Evolutionary conservation across 2,113 vertebrate species (phyloP).

Genomic region (Melanotaenia duboulayi): DNA sequence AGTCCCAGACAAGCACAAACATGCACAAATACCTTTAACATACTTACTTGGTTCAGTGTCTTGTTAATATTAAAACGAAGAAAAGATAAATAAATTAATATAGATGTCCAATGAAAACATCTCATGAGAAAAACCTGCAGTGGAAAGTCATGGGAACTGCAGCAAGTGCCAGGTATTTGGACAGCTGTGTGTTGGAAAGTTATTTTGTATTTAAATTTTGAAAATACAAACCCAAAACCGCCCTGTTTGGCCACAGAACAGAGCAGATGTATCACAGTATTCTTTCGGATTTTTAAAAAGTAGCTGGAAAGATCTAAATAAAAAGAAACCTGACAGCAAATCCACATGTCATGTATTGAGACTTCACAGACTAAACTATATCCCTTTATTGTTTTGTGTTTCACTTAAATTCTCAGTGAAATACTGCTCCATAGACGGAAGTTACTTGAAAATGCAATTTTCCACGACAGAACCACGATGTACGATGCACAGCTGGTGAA

Average conservation of each 20-base stretch:
- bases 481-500: too few relatives aligned
- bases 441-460: neutral
- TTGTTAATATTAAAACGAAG: too few relatives aligned
- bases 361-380: too few relatives aligned
- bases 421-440: neutral
- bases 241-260: neutral
- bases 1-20: too few relatives aligned
- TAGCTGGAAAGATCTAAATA: neutral
- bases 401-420: neutral
- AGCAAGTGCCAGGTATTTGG: slow-evolving; percentile 40
- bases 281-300: neutral
- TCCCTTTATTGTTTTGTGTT: too few relatives aligned
- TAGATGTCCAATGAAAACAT: neutral
- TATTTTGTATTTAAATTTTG: neutral
- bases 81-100: too few relatives aligned
- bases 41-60: neutral
- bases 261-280: neutral
- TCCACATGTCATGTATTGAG: too few relatives aligned
- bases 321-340: neutral
- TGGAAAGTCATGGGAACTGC: slow-evolving; percentile 50
- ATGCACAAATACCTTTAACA: too few relatives aligned
- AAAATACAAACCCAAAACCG: neutral
- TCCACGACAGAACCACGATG: too few relatives aligned
- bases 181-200: slow-evolving; percentile 54
- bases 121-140: neutral